Evolutionary conservation across 2,113 vertebrate species (phyloP).

Genomic region (Malurus melanocephalus): DNA sequence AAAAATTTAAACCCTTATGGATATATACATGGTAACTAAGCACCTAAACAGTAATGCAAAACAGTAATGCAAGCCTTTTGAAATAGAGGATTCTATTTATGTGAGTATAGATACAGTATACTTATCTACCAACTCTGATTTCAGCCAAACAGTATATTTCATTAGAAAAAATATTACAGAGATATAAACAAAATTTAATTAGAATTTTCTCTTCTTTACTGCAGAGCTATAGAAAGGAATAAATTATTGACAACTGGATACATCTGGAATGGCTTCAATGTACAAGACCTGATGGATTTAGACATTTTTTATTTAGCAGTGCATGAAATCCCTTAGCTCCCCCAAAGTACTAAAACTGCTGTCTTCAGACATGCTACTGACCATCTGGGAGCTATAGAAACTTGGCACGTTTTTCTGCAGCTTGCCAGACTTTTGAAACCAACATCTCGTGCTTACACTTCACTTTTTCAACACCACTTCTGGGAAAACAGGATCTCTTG

Average conservation of each 20-base stretch:
- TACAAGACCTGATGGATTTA: background rate
- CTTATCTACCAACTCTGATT: background rate
- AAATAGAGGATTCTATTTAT: background rate
- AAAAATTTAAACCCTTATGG: background rate
- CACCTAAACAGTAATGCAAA: background rate
- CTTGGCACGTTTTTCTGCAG: background rate
- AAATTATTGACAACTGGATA: background rate
- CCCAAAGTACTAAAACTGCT: background rate
- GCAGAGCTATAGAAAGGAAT: background rate
- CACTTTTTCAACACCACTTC: constrained; percentile 10
- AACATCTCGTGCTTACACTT: background rate
- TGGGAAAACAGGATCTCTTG: constrained; percentile 7
- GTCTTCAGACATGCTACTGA: background rate
- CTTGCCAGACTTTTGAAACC: constrained; percentile 15
- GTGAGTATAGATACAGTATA: background rate
- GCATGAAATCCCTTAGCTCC: background rate
- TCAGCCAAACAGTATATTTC: background rate
- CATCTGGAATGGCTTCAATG: background rate
- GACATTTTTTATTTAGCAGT: background rate
- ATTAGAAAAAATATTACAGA: background rate
- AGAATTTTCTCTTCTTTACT: background rate
- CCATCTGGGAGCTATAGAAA: constrained; percentile 3
- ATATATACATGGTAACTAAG: background rate
- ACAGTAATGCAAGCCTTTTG: background rate
- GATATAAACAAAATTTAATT: background rate